phyloP scores from a whole-genome alignment of 2,113 vertebrate species.

The Poeciliopsis turrubarensis region DNA sequence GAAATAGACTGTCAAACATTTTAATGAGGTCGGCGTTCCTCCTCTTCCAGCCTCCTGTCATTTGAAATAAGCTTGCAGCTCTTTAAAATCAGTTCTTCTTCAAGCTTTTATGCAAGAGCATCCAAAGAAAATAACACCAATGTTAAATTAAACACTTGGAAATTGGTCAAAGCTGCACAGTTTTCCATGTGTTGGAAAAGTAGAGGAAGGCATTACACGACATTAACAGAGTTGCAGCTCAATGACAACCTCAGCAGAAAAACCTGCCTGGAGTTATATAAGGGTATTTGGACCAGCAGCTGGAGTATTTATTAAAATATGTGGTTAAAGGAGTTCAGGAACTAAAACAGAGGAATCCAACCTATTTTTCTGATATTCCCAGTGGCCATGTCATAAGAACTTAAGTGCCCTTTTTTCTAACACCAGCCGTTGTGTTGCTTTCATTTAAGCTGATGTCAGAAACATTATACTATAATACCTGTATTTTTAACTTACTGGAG shows the following conservation, averaged over 20 bases:
- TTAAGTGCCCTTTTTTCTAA: not conserved
- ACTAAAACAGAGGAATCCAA: not conserved
- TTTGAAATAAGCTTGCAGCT: constrained; percentile 14
- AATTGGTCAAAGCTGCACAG: not conserved
- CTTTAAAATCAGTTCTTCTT: not conserved
- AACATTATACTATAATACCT: not conserved
- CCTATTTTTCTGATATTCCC: not conserved
- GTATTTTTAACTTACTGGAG: not conserved
- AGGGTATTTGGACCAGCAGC: constrained; percentile 13
- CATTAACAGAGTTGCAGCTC: not conserved
- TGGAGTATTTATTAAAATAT: constrained; percentile 17
- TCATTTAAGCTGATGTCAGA: not conserved
- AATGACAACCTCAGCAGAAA: not conserved
- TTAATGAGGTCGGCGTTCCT: not conserved
- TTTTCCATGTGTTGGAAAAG: not conserved
- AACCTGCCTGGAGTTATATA: constrained; percentile 24
- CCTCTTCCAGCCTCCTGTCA: not conserved
- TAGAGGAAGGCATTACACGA: not conserved
- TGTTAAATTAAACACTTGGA: not conserved
- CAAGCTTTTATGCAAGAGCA: not conserved
- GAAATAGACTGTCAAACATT: not conserved
- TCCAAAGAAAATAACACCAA: not conserved
- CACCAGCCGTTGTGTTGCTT: not conserved
- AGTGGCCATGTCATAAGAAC: constrained; percentile 8
- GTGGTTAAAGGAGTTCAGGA: not conserved